Percentiles rank a stretch among this genome's conserved stretches.
phyloP scores from a whole-genome alignment of 2,797 vertebrate species.

The Okamejei kenojei region DNA sequence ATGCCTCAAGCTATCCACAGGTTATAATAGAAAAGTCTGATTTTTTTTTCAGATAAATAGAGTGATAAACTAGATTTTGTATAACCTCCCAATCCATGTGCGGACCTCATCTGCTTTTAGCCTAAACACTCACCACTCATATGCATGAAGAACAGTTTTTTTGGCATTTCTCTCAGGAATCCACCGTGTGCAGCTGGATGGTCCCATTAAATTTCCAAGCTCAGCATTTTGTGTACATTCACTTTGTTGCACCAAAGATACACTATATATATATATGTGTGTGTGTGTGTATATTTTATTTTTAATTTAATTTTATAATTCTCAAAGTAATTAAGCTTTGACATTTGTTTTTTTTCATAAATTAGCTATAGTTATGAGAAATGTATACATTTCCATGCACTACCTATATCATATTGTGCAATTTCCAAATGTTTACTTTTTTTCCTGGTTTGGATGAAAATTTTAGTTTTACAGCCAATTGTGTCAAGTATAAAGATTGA shows the following conservation, averaged over 20 bases:
- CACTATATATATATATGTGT: too few species aligned
- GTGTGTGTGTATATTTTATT: neutral
- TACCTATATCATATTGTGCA: neutral
- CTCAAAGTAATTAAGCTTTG: neutral
- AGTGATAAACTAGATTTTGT: neutral
- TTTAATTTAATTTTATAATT: neutral
- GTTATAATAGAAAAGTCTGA: neutral
- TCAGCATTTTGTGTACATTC: neutral
- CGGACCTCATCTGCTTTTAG: neutral
- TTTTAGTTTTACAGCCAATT: neutral
- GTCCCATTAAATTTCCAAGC: neutral
- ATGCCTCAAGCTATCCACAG: neutral
- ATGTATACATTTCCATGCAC: neutral
- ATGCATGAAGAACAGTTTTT: neutral
- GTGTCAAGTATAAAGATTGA: neutral
- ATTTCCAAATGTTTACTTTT: neutral
- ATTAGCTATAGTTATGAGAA: neutral
- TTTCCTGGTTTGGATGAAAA: neutral
- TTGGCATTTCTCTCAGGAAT: neutral
- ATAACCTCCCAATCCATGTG: neutral
- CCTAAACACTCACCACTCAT: neutral
- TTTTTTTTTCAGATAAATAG: neutral
- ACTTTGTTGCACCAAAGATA: neutral
- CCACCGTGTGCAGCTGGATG: neutral
- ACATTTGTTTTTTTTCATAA: neutral